Base-by-base conservation (phyloP, 2,888 invertebrate species). In the Limenitis camilla region DNA sequence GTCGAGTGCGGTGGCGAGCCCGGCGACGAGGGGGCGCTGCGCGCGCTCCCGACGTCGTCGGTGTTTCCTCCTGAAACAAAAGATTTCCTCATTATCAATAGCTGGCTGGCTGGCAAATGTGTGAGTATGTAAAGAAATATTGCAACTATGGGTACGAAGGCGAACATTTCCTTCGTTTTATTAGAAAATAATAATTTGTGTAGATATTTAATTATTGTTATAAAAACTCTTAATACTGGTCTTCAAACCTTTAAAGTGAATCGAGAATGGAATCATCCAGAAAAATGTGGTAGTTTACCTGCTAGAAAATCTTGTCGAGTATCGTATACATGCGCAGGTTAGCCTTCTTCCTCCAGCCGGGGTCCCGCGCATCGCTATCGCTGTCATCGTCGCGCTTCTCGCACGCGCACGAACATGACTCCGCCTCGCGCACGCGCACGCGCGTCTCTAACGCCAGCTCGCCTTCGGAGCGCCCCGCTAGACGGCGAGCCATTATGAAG, bases 271-370 rank as follows among this genome's bases (percentile, higher is more conserved):
- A 30, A 27, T 6, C n/a, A n/a, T n/a, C n/a, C n/a, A n/a, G n/a
- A n/a, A n/a, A n/a, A n/a, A n/a, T n/a, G n/a, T 10, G 6, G 10
- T 40, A 27, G 5, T n/a, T 6, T 33, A 83, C 85, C 85, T 85
- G 86, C 83, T 86, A 86, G 84, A 86, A 86, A 81, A 86, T 85
- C 64, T 86, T 86, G 76, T 86, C 86, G 50, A 86, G 77, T 50
- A 86, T 85, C 48, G 86, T 85, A 74, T 86, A 86, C 86, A 86
- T 86, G 67, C 83, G 74, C 57, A 85, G 74, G 70, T 86, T 85
- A 64, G 85, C 85, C 61, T 76, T 76, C 72, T 76, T 81, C 61
- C 82, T 74, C 82, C 83, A 82, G 65, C 79, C 81, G 63, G 76
- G 77, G 58, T 61, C 69, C 60, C 58, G 59, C 68, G 66, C 46